These are phyloP conservation scores for Valencia hispanica DNA, from an alignment of 2,797 vertebrate genomes.

Conservation along the genomic window DNA sequence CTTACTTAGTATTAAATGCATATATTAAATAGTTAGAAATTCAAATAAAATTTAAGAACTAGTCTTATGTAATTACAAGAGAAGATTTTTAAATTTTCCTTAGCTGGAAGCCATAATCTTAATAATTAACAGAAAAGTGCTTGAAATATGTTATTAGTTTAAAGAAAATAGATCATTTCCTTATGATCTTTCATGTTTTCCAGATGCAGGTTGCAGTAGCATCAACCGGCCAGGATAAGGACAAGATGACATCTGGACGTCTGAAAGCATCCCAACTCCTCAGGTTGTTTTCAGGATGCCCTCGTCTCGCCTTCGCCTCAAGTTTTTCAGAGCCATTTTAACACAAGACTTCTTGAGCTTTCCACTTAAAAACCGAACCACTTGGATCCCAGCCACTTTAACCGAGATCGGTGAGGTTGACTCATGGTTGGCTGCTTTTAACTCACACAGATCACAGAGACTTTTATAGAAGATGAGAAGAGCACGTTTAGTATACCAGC, in stretches of 20 bases:
- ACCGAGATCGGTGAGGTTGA: slow-evolving; percentile 24
- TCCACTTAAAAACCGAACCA: slow-evolving; percentile 29
- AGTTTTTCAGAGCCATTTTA: slow-evolving; percentile 58
- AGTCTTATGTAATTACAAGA: background rate
- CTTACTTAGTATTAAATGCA: background rate
- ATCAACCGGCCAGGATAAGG: slow-evolving; percentile 28
- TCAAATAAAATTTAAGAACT: too few relatives aligned
- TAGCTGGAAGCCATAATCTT: background rate
- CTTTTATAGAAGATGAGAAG: slow-evolving; percentile 35
- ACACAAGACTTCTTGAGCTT: slow-evolving; percentile 42
- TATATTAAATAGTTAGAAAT: background rate
- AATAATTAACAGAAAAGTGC: background rate
- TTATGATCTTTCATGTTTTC: slow-evolving; percentile 1
- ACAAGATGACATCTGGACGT: slow-evolving; percentile 21
- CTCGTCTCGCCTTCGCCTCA: slow-evolving; percentile 18
- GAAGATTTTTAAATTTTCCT: background rate
- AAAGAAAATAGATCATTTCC: background rate
- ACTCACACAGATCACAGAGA: slow-evolving; percentile 58
- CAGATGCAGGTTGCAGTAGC: slow-evolving; percentile 15
- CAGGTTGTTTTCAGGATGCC: slow-evolving; percentile 18
- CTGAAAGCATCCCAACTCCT: slow-evolving; percentile 31
- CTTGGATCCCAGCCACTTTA: slow-evolving; percentile 43
- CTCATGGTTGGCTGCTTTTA: slow-evolving; percentile 59
- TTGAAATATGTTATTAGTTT: background rate
- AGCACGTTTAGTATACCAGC: slow-evolving; percentile 37